phyloP scores from a whole-genome alignment of 2,113 vertebrate genomes.

The Craseonycteris thonglongyai region DNA sequence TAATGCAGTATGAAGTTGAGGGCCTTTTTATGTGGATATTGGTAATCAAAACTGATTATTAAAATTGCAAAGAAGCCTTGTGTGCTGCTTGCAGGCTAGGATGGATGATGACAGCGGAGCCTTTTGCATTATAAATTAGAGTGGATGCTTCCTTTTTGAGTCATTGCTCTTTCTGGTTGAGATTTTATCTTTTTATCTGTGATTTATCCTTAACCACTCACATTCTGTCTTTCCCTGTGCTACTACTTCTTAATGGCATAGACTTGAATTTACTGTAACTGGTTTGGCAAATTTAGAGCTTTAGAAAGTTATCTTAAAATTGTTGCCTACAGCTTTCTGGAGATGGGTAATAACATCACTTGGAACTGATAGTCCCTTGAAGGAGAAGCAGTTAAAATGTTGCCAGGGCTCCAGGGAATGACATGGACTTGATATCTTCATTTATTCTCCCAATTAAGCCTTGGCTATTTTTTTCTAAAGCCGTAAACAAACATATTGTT shows the following conservation, averaged over 20 bases:
- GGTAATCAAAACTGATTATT: slow-evolving; percentile 28
- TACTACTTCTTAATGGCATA: slow-evolving; percentile 7
- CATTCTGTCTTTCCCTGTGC: not conserved
- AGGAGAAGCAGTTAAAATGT: slow-evolving; percentile 37
- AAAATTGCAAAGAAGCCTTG: not conserved
- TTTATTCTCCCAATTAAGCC: slow-evolving; percentile 29
- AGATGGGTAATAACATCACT: not conserved
- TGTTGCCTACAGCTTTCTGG: not conserved
- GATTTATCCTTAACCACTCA: slow-evolving; percentile 19
- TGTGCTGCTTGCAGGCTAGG: not conserved
- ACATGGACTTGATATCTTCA: not conserved
- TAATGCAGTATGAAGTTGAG: not conserved
- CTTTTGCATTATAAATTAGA: slow-evolving; percentile 38
- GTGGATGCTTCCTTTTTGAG: not conserved
- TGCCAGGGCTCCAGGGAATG: not conserved
- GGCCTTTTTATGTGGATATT: slow-evolving; percentile 13
- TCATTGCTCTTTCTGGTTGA: not conserved
- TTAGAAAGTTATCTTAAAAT: slow-evolving; percentile 36
- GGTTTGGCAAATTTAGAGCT: slow-evolving; percentile 34
- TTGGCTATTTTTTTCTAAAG: slow-evolving; percentile 27
- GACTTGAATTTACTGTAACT: not conserved
- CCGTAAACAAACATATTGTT: not conserved
- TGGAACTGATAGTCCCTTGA: slow-evolving; percentile 21
- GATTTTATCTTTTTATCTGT: slow-evolving; percentile 33
- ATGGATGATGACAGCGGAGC: not conserved